A percentile compares a stretch with the other conserved stretches of the same genome.
Conservation (phyloP, 2,888 invertebrate species). For the Hoplodrina blanda region DNA sequence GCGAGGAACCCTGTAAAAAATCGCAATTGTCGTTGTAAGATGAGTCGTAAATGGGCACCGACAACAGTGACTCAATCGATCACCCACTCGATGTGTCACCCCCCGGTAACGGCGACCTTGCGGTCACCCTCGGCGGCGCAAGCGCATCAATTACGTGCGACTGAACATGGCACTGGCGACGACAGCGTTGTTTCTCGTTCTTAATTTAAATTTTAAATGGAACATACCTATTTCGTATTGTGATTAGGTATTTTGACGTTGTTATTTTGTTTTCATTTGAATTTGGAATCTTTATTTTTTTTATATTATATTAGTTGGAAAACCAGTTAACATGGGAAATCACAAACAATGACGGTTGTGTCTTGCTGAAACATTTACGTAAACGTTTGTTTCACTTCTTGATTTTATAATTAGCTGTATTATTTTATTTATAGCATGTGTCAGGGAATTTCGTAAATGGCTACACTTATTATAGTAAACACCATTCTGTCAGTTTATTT, state of each 20-base stretch:
- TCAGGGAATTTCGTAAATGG: neutral
- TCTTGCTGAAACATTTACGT: too few species aligned
- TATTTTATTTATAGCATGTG: neutral
- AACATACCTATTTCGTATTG: neutral
- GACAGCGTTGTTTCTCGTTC: conserved; percentile 17
- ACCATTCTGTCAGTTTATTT: conserved; percentile 3
- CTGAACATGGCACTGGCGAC: conserved; percentile 21
- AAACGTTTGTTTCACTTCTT: neutral
- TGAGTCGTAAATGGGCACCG: conserved; percentile 42
- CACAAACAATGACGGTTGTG: too few species aligned
- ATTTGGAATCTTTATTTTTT: neutral
- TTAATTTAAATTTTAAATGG: conserved; percentile 20
- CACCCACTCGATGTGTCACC: conserved; percentile 66
- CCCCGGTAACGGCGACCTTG: conserved; percentile 70
- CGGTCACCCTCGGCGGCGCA: conserved; percentile 67
- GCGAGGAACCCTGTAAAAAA: conserved; percentile 12
- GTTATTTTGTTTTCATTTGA: neutral
- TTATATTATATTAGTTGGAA: too few species aligned
- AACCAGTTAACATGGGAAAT: too few species aligned
- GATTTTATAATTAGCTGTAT: neutral
- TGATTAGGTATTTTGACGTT: neutral
- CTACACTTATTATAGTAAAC: neutral
- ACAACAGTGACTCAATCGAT: conserved; percentile 68
- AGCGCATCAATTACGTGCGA: conserved; percentile 64
- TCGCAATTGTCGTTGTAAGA: conserved; percentile 49